Conservation (phyloP, 2,888 invertebrate genomes). For the Nipponacmea schrenckii region DNA sequence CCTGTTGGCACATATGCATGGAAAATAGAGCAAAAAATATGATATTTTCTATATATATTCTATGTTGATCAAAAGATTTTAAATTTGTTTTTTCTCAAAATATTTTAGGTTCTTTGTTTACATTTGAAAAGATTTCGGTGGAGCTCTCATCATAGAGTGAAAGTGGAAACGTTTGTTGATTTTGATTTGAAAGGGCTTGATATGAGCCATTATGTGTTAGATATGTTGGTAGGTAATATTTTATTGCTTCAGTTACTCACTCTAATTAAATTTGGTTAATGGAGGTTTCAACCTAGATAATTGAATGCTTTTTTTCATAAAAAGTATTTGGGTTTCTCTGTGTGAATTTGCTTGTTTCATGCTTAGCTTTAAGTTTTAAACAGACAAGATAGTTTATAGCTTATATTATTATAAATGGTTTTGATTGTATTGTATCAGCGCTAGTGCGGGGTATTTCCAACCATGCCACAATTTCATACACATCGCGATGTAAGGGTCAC, state of each 20-base stretch:
- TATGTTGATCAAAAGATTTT: not conserved
- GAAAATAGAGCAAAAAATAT: not conserved
- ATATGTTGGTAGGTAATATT: constrained; percentile 69
- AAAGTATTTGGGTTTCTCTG: too few species aligned
- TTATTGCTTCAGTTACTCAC: too few species aligned
- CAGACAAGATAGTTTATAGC: too few species aligned
- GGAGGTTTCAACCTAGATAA: not conserved
- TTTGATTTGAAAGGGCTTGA: constrained; percentile 82
- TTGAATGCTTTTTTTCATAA: not conserved
- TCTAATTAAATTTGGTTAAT: too few species aligned
- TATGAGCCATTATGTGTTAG: constrained; percentile 81
- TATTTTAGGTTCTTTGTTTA: constrained; percentile 77
- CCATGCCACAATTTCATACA: too few species aligned
- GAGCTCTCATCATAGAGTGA: constrained; percentile 82
- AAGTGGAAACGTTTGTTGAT: constrained; percentile 81
- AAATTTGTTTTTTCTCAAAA: not conserved
- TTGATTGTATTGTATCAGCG: too few species aligned
- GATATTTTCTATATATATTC: not conserved
- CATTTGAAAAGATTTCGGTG: constrained; percentile 87
- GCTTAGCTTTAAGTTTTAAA: too few species aligned
- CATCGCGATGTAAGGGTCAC: too few species aligned
- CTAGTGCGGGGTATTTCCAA: too few species aligned
- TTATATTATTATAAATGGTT: too few species aligned
- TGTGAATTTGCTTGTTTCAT: too few species aligned
- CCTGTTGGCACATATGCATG: too few species aligned